phyloP scores from a whole-genome alignment of 2,113 vertebrate genomes.

The Hiodon tergisus region DNA sequence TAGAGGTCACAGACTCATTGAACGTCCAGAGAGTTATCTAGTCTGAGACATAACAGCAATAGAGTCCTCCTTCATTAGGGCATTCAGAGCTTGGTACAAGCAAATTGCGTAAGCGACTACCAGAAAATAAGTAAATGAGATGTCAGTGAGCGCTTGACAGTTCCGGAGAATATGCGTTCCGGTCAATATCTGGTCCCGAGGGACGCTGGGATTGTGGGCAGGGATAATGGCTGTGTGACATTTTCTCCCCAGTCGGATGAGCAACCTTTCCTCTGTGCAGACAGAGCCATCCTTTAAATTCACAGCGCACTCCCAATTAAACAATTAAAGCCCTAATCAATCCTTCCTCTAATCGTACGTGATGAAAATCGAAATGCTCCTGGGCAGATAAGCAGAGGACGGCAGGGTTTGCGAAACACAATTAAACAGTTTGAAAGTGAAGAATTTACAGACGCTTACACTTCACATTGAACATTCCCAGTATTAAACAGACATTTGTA shows the following conservation, averaged over 20 bases:
- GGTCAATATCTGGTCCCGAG: not conserved
- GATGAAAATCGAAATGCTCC: slow-evolving; percentile 20
- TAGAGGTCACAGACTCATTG: too few relatives aligned
- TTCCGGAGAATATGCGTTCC: not conserved
- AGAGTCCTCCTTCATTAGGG: too few relatives aligned
- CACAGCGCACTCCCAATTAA: slow-evolving; percentile 20
- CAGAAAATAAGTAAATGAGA: too few relatives aligned
- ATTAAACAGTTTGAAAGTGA: not conserved
- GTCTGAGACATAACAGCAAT: not conserved
- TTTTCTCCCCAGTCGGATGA: slow-evolving; percentile 4
- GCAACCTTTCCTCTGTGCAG: not conserved
- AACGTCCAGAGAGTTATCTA: too few relatives aligned
- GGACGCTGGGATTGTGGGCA: not conserved
- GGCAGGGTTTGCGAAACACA: not conserved
- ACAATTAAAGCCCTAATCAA: slow-evolving; percentile 29
- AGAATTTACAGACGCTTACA: not conserved
- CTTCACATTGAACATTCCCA: too few relatives aligned
- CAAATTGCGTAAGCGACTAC: too few relatives aligned
- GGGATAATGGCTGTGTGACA: slow-evolving; percentile 2
- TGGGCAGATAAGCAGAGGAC: not conserved
- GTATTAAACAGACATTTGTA: too few relatives aligned
- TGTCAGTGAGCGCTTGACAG: too few relatives aligned
- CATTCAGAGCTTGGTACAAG: too few relatives aligned
- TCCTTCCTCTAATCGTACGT: not conserved
- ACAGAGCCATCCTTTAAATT: not conserved